phyloP scores from a whole-genome alignment of 2,113 vertebrate species.

The Struthidea cinerea region DNA sequence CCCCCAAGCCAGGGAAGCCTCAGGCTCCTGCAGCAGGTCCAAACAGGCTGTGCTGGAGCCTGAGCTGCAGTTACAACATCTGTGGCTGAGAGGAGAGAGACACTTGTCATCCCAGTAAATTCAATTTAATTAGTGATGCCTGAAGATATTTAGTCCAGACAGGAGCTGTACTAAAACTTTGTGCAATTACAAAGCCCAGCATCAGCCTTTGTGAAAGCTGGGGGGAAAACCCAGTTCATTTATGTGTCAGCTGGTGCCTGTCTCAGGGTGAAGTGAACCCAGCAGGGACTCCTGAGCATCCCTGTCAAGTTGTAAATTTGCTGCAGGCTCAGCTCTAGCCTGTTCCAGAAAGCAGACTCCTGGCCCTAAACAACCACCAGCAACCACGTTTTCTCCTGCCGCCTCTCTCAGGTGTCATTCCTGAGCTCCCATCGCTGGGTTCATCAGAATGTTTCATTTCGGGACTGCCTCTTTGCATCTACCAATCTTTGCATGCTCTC shows the following conservation, averaged over 20 bases:
- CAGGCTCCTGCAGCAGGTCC: neutral
- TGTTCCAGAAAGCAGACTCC: neutral
- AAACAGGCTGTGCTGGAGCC: neutral
- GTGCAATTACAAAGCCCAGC: neutral
- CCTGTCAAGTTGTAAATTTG: neutral
- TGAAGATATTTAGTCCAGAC: neutral
- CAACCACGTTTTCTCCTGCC: fast-evolving
- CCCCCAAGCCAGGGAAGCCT: neutral
- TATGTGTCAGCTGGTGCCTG: neutral
- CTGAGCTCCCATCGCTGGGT: neutral
- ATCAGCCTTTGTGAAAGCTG: neutral
- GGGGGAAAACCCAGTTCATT: neutral
- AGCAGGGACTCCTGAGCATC: neutral
- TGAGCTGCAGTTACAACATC: neutral
- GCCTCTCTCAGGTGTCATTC: neutral
- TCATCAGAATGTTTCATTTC: fast-evolving
- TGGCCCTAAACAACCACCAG: neutral
- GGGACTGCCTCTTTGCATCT: fast-evolving
- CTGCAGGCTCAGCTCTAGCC: neutral
- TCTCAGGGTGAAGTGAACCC: neutral
- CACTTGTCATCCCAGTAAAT: neutral
- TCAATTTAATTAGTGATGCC: neutral
- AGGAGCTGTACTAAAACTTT: neutral
- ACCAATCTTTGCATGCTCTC: neutral
- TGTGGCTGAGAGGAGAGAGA: neutral